Percentiles rank a stretch among this genome's conserved stretches.
Evolutionary conservation across 2,888 invertebrate species (phyloP).

Genomic region (Allygus modestus): DNA sequence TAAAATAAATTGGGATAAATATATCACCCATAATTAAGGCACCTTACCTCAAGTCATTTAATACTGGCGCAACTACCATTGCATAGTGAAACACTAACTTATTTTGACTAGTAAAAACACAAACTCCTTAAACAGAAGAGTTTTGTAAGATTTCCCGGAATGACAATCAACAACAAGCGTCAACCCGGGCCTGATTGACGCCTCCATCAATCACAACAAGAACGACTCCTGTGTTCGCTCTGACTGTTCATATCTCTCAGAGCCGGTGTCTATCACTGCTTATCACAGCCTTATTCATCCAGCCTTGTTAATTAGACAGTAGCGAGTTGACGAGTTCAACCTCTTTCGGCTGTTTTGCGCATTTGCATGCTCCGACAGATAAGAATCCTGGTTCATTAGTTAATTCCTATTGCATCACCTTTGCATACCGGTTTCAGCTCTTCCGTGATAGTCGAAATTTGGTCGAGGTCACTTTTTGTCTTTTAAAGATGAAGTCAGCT

Average conservation of each 20-base stretch:
- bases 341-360: slow-evolving; percentile 38
- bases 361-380: slow-evolving; percentile 36
- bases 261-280: neutral
- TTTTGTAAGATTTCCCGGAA: slow-evolving; percentile 41
- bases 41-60: too few relatives aligned
- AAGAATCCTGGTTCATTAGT: slow-evolving; percentile 27
- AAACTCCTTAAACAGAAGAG: neutral
- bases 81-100: too few relatives aligned
- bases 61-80: too few relatives aligned
- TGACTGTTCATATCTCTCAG: neutral
- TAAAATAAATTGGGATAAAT: too few relatives aligned
- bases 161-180: slow-evolving; percentile 9
- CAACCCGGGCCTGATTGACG: slow-evolving; percentile 23
- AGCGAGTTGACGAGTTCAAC: slow-evolving; percentile 17
- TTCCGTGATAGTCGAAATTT: neutral
- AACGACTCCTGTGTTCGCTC: neutral
- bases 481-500: neutral
- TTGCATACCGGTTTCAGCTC: slow-evolving; percentile 7
- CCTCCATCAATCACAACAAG: slow-evolving; percentile 36
- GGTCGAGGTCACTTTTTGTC: slow-evolving; percentile 1
- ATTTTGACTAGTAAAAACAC: too few relatives aligned
- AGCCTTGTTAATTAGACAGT: slow-evolving; percentile 43
- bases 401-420: slow-evolving; percentile 29
- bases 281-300: slow-evolving; percentile 19
- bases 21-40: too few relatives aligned